These are phyloP conservation scores for Halcyon malimbica DNA, from an alignment of 2,113 vertebrate species.

Conservation along the genomic window DNA sequence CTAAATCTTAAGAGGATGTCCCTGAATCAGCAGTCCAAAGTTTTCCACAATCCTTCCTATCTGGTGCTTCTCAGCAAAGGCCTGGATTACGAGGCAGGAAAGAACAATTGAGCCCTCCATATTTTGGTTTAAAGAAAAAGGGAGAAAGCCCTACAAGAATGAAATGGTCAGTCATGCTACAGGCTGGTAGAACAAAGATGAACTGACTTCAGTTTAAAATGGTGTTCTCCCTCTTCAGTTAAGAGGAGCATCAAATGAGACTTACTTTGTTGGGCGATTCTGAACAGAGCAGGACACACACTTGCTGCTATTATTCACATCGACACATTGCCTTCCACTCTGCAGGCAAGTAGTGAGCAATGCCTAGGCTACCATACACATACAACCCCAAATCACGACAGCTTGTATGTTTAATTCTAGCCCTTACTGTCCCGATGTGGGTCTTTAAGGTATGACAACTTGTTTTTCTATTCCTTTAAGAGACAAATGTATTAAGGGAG, in stretches of 20 bases:
- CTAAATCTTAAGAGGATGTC: conserved; percentile 5
- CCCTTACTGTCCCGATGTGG: conserved; percentile 65
- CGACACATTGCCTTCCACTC: background rate
- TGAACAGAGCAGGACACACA: background rate
- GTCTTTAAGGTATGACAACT: background rate
- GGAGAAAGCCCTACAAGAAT: conserved; percentile 7
- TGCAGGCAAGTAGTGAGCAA: background rate
- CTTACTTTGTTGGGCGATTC: background rate
- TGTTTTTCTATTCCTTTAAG: conserved; percentile 2
- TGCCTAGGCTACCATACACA: fast-evolving
- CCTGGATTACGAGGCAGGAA: conserved; percentile 34
- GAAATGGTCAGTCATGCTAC: conserved; percentile 42
- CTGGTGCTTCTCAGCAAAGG: conserved; percentile 33
- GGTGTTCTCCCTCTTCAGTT: background rate
- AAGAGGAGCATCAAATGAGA: background rate
- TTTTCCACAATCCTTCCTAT: background rate
- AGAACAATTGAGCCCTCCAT: conserved; percentile 43
- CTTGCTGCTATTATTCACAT: background rate
- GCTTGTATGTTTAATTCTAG: conserved; percentile 63
- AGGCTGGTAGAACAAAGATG: conserved; percentile 37
- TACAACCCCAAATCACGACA: conserved; percentile 55
- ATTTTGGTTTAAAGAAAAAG: conserved; percentile 18
- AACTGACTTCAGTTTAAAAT: conserved; percentile 8
- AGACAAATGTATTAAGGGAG: background rate
- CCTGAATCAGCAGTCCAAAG: conserved; percentile 32